Evolutionary conservation across 2,888 invertebrate species (phyloP).

Genomic region (Lobophora halterata): DNA sequence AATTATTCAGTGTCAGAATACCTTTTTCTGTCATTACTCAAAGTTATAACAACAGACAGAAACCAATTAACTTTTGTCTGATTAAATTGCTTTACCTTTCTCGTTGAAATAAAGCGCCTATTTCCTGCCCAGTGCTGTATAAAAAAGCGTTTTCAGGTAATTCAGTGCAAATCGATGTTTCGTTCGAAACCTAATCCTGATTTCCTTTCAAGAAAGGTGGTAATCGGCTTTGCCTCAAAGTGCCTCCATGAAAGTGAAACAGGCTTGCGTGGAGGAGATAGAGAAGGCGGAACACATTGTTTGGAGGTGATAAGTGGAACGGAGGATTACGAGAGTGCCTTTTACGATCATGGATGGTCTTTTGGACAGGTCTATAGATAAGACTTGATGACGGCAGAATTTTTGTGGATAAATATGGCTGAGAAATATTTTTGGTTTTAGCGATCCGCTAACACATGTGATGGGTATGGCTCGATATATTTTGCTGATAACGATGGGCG

Average conservation of each 20-base stretch:
- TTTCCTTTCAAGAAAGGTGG: conserved; percentile 14
- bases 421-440: no score
- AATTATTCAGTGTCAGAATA: neutral
- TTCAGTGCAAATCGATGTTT: conserved; percentile 15
- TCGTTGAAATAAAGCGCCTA: conserved; percentile 1
- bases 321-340: conserved; percentile 1
- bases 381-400: no score
- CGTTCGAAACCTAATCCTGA: conserved; percentile 20
- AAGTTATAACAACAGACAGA: neutral
- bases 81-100: neutral
- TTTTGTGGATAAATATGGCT: no score
- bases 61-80: neutral
- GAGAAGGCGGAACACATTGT: neutral
- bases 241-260: conserved; percentile 1
- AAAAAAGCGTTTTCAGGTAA: conserved; percentile 10
- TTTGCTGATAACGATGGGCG: no score
- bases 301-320: conserved; percentile 10
- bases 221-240: conserved; percentile 14
- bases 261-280: neutral
- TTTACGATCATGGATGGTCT: no score
- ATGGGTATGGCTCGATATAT: no score
- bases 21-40: neutral
- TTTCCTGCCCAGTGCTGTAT: conserved; percentile 9
- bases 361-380: neutral
- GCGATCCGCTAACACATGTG: no score